Conservation (phyloP, 2,797 vertebrate genomes). For the Salarias fasciatus region DNA sequence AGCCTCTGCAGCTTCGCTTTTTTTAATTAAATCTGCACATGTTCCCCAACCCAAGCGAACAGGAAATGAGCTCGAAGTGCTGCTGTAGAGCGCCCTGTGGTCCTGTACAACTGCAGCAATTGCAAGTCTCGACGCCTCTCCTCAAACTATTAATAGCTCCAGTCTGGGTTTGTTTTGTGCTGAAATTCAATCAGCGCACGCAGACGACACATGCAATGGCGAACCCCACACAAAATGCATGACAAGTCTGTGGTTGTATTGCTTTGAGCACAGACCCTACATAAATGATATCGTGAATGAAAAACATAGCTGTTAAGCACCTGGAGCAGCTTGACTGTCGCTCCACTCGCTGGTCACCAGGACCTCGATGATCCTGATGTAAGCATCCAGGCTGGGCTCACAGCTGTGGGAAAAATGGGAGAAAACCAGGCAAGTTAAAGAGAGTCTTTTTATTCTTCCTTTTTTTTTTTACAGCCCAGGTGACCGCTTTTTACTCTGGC, state of each 20-base stretch:
- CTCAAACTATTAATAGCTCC: conserved; percentile 53
- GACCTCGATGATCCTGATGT: conserved; percentile 91
- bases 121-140: conserved; percentile 37
- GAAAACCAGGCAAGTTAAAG: conserved; percentile 32
- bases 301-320: conserved; percentile 68
- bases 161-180: conserved; percentile 33
- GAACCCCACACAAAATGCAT: too few relatives aligned
- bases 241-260: too few relatives aligned
- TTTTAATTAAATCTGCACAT: too few relatives aligned
- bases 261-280: too few relatives aligned
- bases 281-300: too few relatives aligned
- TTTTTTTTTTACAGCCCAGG: conserved; percentile 35
- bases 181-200: neutral
- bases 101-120: conserved; percentile 19
- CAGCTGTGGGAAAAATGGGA: conserved; percentile 80
- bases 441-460: conserved; percentile 4
- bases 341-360: conserved; percentile 94
- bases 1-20: too few relatives aligned
- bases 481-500: conserved; percentile 21
- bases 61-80: neutral
- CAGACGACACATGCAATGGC: conserved; percentile 3
- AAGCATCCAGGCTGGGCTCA: conserved; percentile 90
- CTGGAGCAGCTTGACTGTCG: conserved; percentile 92
- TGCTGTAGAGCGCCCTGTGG: neutral
- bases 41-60: too few relatives aligned